phyloP scores from a whole-genome alignment of 1,140 invertebrate genomes.

The Drosophila repletoides region DNA sequence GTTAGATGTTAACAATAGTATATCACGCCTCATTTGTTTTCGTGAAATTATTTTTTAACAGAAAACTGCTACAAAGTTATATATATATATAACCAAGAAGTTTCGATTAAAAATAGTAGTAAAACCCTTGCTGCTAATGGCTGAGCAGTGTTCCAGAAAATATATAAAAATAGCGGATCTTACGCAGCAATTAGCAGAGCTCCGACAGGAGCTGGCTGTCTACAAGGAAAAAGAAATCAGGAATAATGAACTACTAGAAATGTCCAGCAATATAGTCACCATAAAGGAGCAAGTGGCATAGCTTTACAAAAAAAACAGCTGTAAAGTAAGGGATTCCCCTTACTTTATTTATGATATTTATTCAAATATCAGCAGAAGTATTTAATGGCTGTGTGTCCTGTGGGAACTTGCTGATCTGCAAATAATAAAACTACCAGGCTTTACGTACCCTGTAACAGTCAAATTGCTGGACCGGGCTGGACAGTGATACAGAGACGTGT shows the following conservation, averaged over 20 bases:
- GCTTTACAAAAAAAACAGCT: background rate
- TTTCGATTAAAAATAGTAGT: background rate
- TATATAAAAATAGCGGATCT: background rate
- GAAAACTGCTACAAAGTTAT: background rate
- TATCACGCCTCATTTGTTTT: too few species aligned
- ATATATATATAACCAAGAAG: background rate
- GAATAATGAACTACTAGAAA: background rate
- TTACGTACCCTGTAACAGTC: background rate
- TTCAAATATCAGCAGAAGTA: background rate
- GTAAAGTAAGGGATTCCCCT: background rate
- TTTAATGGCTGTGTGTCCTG: background rate
- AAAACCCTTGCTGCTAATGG: background rate
- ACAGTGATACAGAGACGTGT: background rate
- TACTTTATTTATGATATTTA: too few species aligned
- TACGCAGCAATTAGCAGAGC: background rate
- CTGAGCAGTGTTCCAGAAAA: background rate
- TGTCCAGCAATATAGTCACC: background rate
- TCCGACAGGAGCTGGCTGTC: background rate
- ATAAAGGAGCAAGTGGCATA: background rate
- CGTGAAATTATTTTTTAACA: background rate
- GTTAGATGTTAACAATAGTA: too few species aligned
- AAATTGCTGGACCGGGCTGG: background rate
- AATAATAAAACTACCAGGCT: background rate
- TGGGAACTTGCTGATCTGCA: background rate
- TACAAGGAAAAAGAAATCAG: background rate